A percentile compares a stretch with the other conserved stretches of the same genome.
Evolutionary conservation across 2,797 vertebrate species (phyloP).

Genomic region (Bradypodion pumilum): DNA sequence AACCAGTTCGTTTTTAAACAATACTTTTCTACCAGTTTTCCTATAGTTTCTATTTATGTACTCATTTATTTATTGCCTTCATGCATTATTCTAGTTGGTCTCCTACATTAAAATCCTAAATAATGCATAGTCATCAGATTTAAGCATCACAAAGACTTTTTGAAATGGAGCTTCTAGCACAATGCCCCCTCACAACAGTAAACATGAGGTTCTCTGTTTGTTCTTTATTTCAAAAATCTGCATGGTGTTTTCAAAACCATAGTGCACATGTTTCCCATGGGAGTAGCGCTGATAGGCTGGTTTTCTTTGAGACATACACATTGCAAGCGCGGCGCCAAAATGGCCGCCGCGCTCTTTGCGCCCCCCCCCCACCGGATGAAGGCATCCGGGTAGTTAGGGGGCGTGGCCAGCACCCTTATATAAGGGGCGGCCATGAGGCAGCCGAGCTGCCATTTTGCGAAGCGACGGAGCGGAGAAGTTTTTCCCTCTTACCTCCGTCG

Average conservation of each 20-base stretch:
- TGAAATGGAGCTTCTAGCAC: constrained; percentile 40
- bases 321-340: no score
- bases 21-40: constrained; percentile 33
- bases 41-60: constrained; percentile 59
- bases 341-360: no score
- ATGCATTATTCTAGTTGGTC: constrained; percentile 60
- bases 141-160: constrained; percentile 29
- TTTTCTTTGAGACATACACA: neutral
- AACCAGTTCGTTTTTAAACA: constrained; percentile 43
- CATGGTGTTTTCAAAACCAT: constrained; percentile 44
- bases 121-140: constrained; percentile 61
- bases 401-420: no score
- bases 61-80: constrained; percentile 68
- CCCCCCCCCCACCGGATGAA: no score
- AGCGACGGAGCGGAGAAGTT: no score
- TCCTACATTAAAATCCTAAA: constrained; percentile 61
- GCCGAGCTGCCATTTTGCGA: no score
- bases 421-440: no score
- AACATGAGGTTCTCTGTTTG: constrained; percentile 31
- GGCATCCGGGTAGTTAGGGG: no score
- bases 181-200: constrained; percentile 40
- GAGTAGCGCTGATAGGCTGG: neutral
- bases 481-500: no score
- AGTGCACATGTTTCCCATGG: neutral
- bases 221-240: constrained; percentile 35